Base-by-base conservation (phyloP, 2,797 vertebrate species). In the Crax fasciolata region DNA sequence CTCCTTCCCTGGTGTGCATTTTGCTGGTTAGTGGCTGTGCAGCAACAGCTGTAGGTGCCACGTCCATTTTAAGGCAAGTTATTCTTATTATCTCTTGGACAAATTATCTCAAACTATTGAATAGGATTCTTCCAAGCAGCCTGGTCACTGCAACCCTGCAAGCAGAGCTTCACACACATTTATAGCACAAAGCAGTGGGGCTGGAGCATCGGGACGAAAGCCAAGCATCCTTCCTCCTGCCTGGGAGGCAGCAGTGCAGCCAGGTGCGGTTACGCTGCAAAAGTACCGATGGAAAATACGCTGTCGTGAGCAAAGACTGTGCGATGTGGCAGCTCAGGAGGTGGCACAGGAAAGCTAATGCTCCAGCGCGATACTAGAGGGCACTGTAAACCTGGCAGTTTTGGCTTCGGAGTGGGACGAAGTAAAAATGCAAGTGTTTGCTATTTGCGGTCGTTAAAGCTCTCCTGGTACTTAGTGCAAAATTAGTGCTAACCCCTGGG, bases 311-410 rank as follows among this genome's bases (percentile, higher is more conserved):
- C 13, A 21, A 35, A 13, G 57, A 62, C 61, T 27, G 14, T 1
- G 84, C 49, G 17, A 43, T 35, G 89, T 66, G 93, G 86, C 86
- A 49, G 83, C 55, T 90, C 75, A 46, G 80, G 28, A 25, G 92
- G 92, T 89, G 90, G 88, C 94, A 89, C 21, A 6, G 8, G 39
- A 6, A 13, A 87, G 95, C 94, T 65, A 52, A 91, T 97, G 95
- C 95, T 94, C 30, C 70, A 0, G 46, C 14, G 63, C 66, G 92
- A 96, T 97, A 96, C 96, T 97, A 96, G 95, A 96, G 96, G 96
- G 96, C 96, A 97, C 96, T 97, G 94, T 94, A 80, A 96, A 94
- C 90, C 95, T 91, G 92, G 78, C 93, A 80, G 96, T 94, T 90
- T 62, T 21, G 92, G 61, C 87, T 96, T 59, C 59, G 12, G 90